Evolutionary conservation across 2,888 invertebrate species (phyloP), one percentile per base, ranked within the genome.

Genomic region (Stenolophus ochropezus): DNA sequence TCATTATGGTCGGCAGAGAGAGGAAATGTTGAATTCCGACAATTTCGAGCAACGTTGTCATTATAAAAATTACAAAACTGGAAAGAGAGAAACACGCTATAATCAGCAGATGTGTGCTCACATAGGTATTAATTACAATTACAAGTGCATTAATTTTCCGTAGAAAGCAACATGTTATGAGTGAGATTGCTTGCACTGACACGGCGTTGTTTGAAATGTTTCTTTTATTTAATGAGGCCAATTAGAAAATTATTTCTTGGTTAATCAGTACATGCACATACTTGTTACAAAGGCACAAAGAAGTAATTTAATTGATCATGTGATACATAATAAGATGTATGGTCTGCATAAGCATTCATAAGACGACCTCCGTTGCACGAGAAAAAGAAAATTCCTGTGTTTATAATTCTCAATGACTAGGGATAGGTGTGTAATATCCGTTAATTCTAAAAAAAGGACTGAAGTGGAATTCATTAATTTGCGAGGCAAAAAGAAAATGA

Each of bases 51-150:
- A 58, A 58, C 58, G 47, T 16, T 77, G 61, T 77, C 47, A 77
- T 77, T 77, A 77, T 20, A 77, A 77, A 77, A 77, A 77, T 77
- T 77, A 77, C 47, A 65, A 61, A 77, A 42, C 49, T 77, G 75
- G 75, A 53, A 69, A 69, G 33, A 20, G 8, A 69, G 33, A 47
- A 18, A 42, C 33, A 33, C 33, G 14, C 23, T 53, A 75, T 75
- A 75, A 75, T 76, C 56, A 56, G 56, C 76, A 76, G 76, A 76
- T 76, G 76, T 76, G 76, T 18, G 58, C 56, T 27, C 56, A 56
- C 56, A 56, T n/a, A 76, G 18, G 75, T 56, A 56, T 56, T 76
- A 76, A 56, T 76, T 76, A 56, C 56, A 76, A 76, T 76, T 76
- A 56, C 33, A 56, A 27, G 33, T 76, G 56, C 56, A 76, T 76